A percentile compares a stretch with the other conserved stretches of the same genome.
These are phyloP conservation scores for Bemisia tabaci DNA, from an alignment of 1,140 invertebrate genomes.

Conservation along the genomic window DNA sequence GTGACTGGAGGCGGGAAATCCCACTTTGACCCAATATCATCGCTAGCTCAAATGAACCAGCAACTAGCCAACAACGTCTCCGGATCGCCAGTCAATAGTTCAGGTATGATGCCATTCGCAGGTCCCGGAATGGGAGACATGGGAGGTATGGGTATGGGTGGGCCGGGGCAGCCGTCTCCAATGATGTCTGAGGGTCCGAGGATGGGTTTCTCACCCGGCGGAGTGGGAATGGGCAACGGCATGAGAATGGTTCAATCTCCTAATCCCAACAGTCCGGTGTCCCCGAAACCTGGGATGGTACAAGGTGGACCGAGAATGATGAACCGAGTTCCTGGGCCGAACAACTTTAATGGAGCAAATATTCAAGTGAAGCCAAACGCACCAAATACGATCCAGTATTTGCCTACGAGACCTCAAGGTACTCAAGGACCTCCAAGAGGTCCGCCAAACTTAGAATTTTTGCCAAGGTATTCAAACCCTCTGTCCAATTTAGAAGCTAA, in stretches of 20 bases:
- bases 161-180: conserved; percentile 14
- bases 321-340: conserved; percentile 25
- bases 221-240: conserved; percentile 24
- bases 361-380: conserved; percentile 90
- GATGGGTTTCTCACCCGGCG: conserved; percentile 28
- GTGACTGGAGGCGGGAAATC: conserved; percentile 44
- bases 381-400: conserved; percentile 94
- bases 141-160: conserved; percentile 35
- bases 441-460: conserved; percentile 83
- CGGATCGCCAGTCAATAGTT: conserved; percentile 34
- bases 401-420: conserved; percentile 72
- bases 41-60: conserved; percentile 85
- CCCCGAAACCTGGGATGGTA: conserved; percentile 23
- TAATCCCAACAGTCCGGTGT: conserved; percentile 29
- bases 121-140: conserved; percentile 22
- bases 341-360: conserved; percentile 64
- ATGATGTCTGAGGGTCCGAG: conserved; percentile 28
- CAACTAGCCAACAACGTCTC: conserved; percentile 65
- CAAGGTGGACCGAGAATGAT: conserved; percentile 13
- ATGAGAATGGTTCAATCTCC: conserved; percentile 37
- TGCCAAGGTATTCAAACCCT: conserved; percentile 74
- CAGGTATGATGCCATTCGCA: conserved; percentile 37
- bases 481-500: conserved; percentile 55
- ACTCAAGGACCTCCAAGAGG: conserved; percentile 47
- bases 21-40: conserved; percentile 83